Percentiles rank a stretch among this genome's conserved stretches.
Evolutionary conservation across 2,113 vertebrate species (phyloP).

Genomic region (Phaethon lepturus): DNA sequence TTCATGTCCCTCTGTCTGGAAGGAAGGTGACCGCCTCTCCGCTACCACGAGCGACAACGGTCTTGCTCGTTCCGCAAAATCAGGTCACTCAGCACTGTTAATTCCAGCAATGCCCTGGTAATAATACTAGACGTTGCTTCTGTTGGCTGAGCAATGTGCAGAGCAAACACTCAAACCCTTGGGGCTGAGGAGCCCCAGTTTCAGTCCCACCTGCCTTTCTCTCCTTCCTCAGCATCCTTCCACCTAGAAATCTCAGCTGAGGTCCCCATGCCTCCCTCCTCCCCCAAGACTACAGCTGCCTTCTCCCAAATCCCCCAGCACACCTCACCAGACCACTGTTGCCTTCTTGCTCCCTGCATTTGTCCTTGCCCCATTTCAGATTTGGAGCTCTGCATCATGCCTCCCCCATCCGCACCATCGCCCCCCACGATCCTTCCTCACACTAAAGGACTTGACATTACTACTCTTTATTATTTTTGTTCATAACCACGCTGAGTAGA

Average conservation of each 20-base stretch:
- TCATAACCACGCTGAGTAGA: not conserved
- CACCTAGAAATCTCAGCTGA: not conserved
- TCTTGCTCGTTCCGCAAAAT: not conserved
- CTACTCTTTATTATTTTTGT: not conserved
- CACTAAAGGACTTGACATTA: not conserved
- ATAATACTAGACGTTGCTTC: not conserved
- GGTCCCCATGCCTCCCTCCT: fast-evolving
- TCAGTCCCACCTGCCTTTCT: not conserved
- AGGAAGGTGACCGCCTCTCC: not conserved
- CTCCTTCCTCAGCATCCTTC: not conserved
- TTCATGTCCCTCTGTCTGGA: not conserved
- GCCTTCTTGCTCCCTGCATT: not conserved
- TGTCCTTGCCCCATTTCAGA: not conserved
- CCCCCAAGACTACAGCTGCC: not conserved
- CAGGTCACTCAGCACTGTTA: not conserved
- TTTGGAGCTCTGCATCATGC: not conserved
- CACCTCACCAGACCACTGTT: fast-evolving
- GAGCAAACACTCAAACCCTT: not conserved
- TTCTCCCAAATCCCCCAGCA: not conserved
- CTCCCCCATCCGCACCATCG: not conserved
- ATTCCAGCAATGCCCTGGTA: not conserved
- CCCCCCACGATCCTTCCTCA: not conserved
- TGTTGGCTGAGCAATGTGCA: not conserved
- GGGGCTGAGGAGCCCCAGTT: not conserved
- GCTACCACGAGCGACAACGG: fast-evolving